Conservation (phyloP, 2,113 vertebrate genomes). For the Ameiurus melas region DNA sequence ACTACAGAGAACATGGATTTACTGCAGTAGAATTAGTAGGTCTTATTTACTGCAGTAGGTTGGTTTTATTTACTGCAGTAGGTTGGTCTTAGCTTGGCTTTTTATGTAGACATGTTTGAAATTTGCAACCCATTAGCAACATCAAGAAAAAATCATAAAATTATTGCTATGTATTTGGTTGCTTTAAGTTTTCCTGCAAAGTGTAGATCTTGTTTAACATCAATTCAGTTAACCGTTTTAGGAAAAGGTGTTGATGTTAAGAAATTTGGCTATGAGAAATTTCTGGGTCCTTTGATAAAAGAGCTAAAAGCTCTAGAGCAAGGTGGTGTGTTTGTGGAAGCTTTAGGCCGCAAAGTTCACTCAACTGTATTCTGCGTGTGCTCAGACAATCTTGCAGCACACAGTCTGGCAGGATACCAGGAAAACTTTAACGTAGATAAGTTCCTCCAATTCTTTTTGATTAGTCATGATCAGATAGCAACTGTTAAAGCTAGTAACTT, state of each 20-base stretch:
- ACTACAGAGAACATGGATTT: no score
- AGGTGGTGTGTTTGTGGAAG: conserved; percentile 33
- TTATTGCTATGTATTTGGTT: no score
- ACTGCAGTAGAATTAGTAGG: no score
- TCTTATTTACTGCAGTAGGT: no score
- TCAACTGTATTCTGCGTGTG: conserved; percentile 35
- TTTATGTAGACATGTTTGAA: no score
- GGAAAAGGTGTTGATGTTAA: conserved; percentile 1
- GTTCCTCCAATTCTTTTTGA: background rate
- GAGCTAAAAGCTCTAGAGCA: conserved; percentile 21
- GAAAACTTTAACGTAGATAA: conserved; percentile 40
- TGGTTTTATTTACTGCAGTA: no score
- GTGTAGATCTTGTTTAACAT: background rate
- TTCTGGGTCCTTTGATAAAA: conserved; percentile 22
- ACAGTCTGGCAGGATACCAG: conserved; percentile 41
- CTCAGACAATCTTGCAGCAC: conserved; percentile 43
- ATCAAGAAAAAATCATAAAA: no score
- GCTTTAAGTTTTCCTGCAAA: no score
- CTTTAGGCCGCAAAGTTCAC: background rate
- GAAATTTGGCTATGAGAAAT: conserved; percentile 21
- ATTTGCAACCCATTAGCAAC: no score
- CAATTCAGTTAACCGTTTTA: conserved; percentile 22
- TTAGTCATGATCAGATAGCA: no score
- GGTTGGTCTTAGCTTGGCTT: no score
- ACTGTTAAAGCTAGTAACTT: no score